Evolutionary conservation across 2,888 invertebrate genomes (phyloP).

Genomic region (Yponomeuta plumbellus): DNA sequence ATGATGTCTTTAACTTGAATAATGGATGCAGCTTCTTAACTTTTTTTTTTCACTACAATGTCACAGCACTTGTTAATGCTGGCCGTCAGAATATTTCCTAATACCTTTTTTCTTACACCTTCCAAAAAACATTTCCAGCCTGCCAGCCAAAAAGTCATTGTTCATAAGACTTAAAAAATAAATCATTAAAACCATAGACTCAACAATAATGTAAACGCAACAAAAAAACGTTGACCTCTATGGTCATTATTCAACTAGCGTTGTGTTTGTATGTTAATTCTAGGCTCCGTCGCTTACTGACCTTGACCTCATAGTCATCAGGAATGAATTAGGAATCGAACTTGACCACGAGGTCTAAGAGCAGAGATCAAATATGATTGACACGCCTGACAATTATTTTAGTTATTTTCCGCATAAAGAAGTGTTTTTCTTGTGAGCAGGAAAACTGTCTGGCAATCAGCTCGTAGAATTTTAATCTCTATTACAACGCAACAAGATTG

Average conservation of each 20-base stretch:
- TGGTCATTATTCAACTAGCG: conserved; percentile 56
- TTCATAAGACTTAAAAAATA: conserved; percentile 22
- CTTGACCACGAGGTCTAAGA: conserved; percentile 64
- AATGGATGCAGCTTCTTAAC: conserved; percentile 10
- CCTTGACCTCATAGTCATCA: conserved; percentile 54
- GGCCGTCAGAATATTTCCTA: neutral
- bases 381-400: conserved; percentile 46
- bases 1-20: conserved; percentile 4
- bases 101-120: neutral
- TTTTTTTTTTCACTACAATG: neutral
- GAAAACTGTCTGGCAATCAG: conserved; percentile 17
- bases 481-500: neutral
- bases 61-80: neutral
- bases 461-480: neutral
- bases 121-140: neutral
- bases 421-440: conserved; percentile 20
- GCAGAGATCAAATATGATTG: conserved; percentile 51
- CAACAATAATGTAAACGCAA: conserved; percentile 9
- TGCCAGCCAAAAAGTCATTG: conserved; percentile 19
- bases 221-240: conserved; percentile 55
- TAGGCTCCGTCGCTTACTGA: conserved; percentile 32
- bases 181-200: conserved; percentile 15
- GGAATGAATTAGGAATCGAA: conserved; percentile 63
- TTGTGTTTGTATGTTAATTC: conserved; percentile 64
- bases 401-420: conserved; percentile 27